phyloP scores from a whole-genome alignment of 2,797 vertebrate species.

The Discoglossus pictus region DNA sequence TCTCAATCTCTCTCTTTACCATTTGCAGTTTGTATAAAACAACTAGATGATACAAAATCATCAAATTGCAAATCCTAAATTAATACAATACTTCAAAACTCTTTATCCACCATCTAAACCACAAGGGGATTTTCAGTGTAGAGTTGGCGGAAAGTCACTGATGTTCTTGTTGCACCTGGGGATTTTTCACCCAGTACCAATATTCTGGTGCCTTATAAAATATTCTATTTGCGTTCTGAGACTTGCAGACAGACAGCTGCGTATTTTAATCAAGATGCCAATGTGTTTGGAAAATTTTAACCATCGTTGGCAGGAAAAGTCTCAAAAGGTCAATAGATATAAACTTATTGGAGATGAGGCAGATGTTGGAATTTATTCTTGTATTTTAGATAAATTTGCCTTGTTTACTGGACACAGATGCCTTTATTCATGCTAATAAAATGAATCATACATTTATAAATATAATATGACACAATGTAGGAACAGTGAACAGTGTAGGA shows the following conservation, averaged over 20 bases:
- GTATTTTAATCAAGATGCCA: neutral
- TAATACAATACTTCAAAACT: no score
- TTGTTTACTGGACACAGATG: slow-evolving; percentile 34
- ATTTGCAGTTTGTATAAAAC: no score
- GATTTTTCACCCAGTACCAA: neutral
- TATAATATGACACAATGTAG: no score
- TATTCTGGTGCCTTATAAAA: neutral
- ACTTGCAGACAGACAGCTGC: neutral
- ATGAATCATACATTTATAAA: no score
- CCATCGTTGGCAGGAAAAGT: slow-evolving; percentile 17
- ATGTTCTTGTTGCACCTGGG: neutral
- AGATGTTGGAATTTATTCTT: slow-evolving; percentile 34
- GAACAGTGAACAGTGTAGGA: no score
- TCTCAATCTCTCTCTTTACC: no score
- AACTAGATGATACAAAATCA: no score
- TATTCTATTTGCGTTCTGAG: neutral
- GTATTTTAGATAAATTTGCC: slow-evolving; percentile 14
- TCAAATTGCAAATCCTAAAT: no score
- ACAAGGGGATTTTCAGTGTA: no score
- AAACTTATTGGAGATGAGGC: slow-evolving; percentile 5
- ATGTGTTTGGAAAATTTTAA: neutral
- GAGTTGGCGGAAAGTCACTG: neutral
- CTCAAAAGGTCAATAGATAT: slow-evolving; percentile 25
- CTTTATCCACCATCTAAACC: no score
- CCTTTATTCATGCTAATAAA: slow-evolving; percentile 15